Evolutionary conservation across 1,140 invertebrate species (phyloP), one percentile per base, ranked within the genome.

Genomic region (Anastatus disparis): DNA sequence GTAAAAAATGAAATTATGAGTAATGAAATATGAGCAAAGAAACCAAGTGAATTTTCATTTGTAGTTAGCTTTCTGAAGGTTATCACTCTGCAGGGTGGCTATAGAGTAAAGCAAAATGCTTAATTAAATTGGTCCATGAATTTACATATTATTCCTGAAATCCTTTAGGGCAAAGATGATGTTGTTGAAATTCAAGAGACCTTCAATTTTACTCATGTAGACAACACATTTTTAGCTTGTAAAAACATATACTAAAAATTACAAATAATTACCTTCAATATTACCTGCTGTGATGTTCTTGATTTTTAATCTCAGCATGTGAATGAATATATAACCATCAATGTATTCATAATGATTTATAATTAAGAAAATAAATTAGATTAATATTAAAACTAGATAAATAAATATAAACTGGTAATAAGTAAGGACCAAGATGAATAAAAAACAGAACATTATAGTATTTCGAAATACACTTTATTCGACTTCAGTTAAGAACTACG

Each of bases 391-490:
- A n/a, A n/a, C n/a, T n/a, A n/a, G n/a, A n/a, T n/a, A n/a, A n/a
- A n/a, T n/a, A n/a, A n/a, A n/a, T n/a, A n/a, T n/a, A n/a, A n/a
- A n/a, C n/a, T n/a, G n/a, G n/a, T n/a, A n/a, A n/a, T n/a, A n/a
- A n/a, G n/a, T n/a, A n/a, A n/a, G n/a, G n/a, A n/a, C n/a, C n/a
- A n/a, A n/a, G 40, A 3, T 29, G n/a, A 29, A 17, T n/a, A 1
- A 27, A 3, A 17, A 42, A 20, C 15, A 58, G 13, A 29, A 61
- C 1, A 20, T 26, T 15, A 24, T 35, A 10, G 2, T 55, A 83
- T 77, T 84, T 84, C 82, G 78, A 85, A 86, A 85, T 85, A 84
- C 83, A 84, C 69, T 81, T 84, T 83, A 82, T 86, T 85, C 78
- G 82, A 83, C 79, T 76, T 83, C 78, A 77, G 81, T 86, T 81